Evolutionary conservation across 2,888 invertebrate genomes (phyloP), one percentile per base, ranked within the genome.

Genomic region (Polydrusus tereticollis): DNA sequence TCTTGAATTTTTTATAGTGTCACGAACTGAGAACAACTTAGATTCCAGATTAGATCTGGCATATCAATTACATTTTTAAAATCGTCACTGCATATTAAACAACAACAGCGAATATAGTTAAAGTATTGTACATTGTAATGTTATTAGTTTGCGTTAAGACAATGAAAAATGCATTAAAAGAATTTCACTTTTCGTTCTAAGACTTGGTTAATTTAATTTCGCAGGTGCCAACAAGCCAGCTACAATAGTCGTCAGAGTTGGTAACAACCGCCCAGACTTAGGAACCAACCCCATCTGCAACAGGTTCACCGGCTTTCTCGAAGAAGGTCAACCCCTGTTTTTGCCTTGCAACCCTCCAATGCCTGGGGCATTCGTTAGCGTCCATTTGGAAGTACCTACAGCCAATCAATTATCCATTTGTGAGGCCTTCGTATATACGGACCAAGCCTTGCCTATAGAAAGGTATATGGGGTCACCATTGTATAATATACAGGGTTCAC

Each of bases 321-420:
- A 96, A 83, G 96, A 96, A 83, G 96, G 96, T 0, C 94, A 96
- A 81, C 96, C 97, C 0, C 87, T 97, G 5, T 97, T 96, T 86
- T 86, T 97, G 60, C 96, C 97, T 0, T 97, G 97, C 87, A 96
- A 96, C 85, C 96, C 96, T 0, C 96, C 96, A 0, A 96, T 96
- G 95, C 95, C 96, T 0, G 96, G 96, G 0, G 97, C 97, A 7
- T 97, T 97, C 84, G 96, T 97, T 74, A 95, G 95, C 78, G 95
- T 97, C 0, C 96, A 96, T 82, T 84, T 97, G 68, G 96, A 97
- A 86, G 91, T 92, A 0, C 88, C 91, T 0, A 83, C 87, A 0
- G 90, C 93, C 0, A 92, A 91, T 74, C 94, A 94, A 74, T 87
- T 97, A 12, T 96, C 96, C 0, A 93, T 97, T 10, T 97, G 97